Evolutionary conservation across 2,888 invertebrate species (phyloP).

Genomic region (Thyatira batis): DNA sequence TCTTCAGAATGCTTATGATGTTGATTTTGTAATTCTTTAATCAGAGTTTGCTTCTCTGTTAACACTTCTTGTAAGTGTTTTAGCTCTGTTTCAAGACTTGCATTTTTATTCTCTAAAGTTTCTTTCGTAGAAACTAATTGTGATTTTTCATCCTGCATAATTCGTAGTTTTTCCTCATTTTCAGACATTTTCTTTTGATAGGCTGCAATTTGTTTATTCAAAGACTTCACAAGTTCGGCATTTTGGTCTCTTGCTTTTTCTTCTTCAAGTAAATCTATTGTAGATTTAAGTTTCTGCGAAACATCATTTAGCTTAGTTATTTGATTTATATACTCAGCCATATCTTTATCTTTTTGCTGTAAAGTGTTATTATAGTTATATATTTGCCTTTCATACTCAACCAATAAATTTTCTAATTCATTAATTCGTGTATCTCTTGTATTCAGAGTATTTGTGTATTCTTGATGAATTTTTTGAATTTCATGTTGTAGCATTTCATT

Average conservation of each 20-base stretch:
- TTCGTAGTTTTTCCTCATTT: slow-evolving; percentile 62
- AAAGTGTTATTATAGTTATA: slow-evolving; percentile 64
- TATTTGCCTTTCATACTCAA: slow-evolving; percentile 77
- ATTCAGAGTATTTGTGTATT: slow-evolving; percentile 56
- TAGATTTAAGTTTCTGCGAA: slow-evolving; percentile 75
- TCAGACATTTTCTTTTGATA: slow-evolving; percentile 69
- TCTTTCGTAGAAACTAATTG: slow-evolving; percentile 61
- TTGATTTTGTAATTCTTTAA: slow-evolving; percentile 73
- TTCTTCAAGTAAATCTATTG: slow-evolving; percentile 74
- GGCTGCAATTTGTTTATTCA: slow-evolving; percentile 78
- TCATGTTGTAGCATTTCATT: slow-evolving; percentile 60
- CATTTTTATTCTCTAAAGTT: slow-evolving; percentile 56
- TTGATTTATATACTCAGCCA: slow-evolving; percentile 77
- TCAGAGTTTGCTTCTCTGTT: slow-evolving; percentile 67
- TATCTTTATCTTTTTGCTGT: slow-evolving; percentile 74
- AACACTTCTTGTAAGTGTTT: slow-evolving; percentile 67
- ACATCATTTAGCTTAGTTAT: slow-evolving; percentile 79
- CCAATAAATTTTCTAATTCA: slow-evolving; percentile 74
- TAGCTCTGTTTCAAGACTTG: slow-evolving; percentile 57
- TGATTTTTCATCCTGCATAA: slow-evolving; percentile 71
- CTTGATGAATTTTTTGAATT: slow-evolving; percentile 62
- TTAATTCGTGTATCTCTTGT: slow-evolving; percentile 71
- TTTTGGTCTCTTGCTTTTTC: slow-evolving; percentile 77
- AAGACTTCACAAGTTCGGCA: slow-evolving; percentile 73
- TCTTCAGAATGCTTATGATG: slow-evolving; percentile 76